phyloP scores from a whole-genome alignment of 1,140 invertebrate genomes.

The Leptopilina clavipes region DNA sequence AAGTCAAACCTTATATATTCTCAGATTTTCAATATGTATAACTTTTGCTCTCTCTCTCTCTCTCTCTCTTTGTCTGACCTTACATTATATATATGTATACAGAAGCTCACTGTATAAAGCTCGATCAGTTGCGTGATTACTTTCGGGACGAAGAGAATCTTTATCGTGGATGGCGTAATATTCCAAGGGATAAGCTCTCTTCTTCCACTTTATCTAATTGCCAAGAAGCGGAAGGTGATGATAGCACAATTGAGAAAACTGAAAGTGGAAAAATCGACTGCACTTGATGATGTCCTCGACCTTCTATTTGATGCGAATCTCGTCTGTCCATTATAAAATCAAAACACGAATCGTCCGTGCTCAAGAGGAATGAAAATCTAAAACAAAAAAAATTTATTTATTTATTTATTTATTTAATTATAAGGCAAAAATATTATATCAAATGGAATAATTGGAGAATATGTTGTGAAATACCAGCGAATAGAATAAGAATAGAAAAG shows the following conservation, averaged over 20 bases:
- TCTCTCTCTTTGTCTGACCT: slow-evolving; percentile 43
- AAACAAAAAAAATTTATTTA: too few relatives aligned
- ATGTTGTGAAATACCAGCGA: too few relatives aligned
- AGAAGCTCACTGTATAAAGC: slow-evolving; percentile 63
- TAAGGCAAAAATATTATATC: too few relatives aligned
- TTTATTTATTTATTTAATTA: too few relatives aligned
- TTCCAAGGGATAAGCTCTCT: slow-evolving; percentile 20
- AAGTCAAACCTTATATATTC: not conserved
- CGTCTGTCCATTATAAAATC: not conserved
- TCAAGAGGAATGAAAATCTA: not conserved
- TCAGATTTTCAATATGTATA: slow-evolving; percentile 5
- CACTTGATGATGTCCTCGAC: slow-evolving; percentile 1
- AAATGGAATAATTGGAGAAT: too few relatives aligned
- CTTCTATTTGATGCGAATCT: not conserved
- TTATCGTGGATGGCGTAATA: slow-evolving; percentile 53
- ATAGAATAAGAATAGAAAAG: too few relatives aligned
- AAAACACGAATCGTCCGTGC: not conserved
- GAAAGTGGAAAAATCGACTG: slow-evolving; percentile 5
- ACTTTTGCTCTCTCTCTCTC: slow-evolving; percentile 42
- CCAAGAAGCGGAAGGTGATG: not conserved
- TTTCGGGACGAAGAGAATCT: slow-evolving; percentile 69
- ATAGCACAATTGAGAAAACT: not conserved
- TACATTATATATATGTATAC: too few relatives aligned
- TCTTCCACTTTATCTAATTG: slow-evolving; percentile 10
- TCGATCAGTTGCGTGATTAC: slow-evolving; percentile 67